Evolutionary conservation across 2,888 invertebrate species (phyloP), one percentile per base, ranked within the genome.

Genomic region (Lochmaea crataegi): DNA sequence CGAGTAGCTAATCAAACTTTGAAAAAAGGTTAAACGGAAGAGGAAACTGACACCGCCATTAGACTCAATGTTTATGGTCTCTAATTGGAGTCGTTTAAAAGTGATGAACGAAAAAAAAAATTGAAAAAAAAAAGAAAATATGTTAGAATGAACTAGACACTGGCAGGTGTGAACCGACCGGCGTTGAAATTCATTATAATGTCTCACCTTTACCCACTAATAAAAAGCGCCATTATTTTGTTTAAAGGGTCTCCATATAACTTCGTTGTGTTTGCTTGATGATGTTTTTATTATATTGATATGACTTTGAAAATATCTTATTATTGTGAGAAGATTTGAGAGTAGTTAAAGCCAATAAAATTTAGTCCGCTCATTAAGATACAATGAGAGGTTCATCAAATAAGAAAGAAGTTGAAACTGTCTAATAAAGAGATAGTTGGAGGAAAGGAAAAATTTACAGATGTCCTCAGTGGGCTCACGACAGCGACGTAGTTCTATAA

Each of bases 11-110:
- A 61, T 68, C 61, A 61, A 68, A 68, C 68, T 48, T 68, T 11
- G 42, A 69, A 70, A 70, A 70, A 70, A 70, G 57, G 56, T 56
- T 16, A 57, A 70, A 57, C 64, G 57, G 68, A 67, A 67, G 68
- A 72, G 68, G 72, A 68, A 68, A 72, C 68, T 64, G 65, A 72
- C 68, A 68, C 68, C 68, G 68, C 61, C 64, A 72, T 72, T 68
- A 72, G 65, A 72, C 68, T 57, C 16, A 32, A 72, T 63, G 68
- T 72, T 72, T 72, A 72, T 68, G 65, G 72, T 63, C 72, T 64
- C 68, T 72, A 72, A 72, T 72, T 72, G 68, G 64, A 68, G 45
- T 65, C 68, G 72, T 72, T 72, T 65, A 48, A 57, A 72, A 64
- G 41, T 32, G 70, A 64, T 56, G 42, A 64, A 57, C 11, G 60